Evolutionary conservation across 2,113 vertebrate genomes (phyloP).

Genomic region (Poecile atricapillus): DNA sequence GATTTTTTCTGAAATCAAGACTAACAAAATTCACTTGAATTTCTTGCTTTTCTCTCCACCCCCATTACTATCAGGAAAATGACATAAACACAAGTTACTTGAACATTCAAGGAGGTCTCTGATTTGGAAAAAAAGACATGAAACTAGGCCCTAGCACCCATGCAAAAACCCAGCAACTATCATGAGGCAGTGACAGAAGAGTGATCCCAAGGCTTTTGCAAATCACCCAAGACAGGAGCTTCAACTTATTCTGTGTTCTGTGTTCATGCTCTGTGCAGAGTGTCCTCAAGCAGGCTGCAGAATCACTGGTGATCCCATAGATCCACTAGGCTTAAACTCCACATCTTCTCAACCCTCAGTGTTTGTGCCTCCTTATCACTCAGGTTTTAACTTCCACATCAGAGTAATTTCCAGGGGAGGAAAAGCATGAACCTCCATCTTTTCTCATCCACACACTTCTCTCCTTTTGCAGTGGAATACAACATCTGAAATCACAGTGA

Average conservation of each 20-base stretch:
- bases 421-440: not conserved
- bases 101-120: not conserved
- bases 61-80: not conserved
- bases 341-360: not conserved
- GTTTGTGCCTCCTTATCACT: not conserved
- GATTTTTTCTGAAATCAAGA: not conserved
- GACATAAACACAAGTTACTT: not conserved
- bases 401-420: not conserved
- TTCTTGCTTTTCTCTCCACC: not conserved
- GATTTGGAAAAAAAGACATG: not conserved
- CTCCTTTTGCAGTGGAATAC: not conserved
- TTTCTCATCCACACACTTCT: not conserved
- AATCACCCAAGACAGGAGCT: not conserved
- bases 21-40: not conserved
- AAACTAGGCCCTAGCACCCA: not conserved
- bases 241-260: not conserved
- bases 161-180: not conserved
- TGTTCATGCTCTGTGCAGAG: not conserved
- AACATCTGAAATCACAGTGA: not conserved
- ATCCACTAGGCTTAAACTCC: not conserved
- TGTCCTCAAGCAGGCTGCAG: not conserved
- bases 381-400: not conserved
- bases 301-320: not conserved
- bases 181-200: not conserved
- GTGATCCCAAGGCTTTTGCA: not conserved